Percentiles rank a stretch among this genome's conserved stretches.
Evolutionary conservation across 2,113 vertebrate genomes (phyloP).

Genomic region (Bettongia penicillata): DNA sequence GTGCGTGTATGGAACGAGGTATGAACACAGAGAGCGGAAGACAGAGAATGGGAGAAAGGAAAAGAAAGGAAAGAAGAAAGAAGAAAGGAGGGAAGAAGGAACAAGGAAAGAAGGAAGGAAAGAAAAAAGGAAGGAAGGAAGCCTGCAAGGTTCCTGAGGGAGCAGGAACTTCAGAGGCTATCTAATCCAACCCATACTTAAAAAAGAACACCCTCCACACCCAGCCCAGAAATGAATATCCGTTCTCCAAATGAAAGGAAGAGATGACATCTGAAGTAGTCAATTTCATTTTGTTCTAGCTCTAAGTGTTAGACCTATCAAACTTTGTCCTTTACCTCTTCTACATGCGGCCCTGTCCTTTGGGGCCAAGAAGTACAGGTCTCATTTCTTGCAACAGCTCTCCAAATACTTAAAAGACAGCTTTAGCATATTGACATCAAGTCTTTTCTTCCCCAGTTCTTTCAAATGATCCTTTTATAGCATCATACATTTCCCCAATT

Average conservation of each 20-base stretch:
- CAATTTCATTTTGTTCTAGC: background rate
- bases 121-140: background rate
- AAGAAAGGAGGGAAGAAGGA: background rate
- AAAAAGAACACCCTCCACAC: background rate
- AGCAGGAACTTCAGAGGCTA: background rate
- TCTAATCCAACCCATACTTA: background rate
- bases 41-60: background rate
- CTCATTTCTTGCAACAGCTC: background rate
- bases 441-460: background rate
- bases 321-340: background rate
- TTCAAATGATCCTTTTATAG: background rate
- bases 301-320: background rate
- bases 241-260: background rate
- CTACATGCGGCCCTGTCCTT: background rate
- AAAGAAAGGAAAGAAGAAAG: background rate
- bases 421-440: background rate
- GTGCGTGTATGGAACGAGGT: background rate
- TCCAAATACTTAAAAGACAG: background rate
- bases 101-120: background rate
- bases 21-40: background rate
- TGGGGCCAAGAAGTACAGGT: background rate
- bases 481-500: background rate
- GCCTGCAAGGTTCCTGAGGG: background rate
- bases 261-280: background rate
- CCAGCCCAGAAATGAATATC: background rate